Conservation (phyloP, 2,113 vertebrate genomes). For the Chaetops frenatus region DNA sequence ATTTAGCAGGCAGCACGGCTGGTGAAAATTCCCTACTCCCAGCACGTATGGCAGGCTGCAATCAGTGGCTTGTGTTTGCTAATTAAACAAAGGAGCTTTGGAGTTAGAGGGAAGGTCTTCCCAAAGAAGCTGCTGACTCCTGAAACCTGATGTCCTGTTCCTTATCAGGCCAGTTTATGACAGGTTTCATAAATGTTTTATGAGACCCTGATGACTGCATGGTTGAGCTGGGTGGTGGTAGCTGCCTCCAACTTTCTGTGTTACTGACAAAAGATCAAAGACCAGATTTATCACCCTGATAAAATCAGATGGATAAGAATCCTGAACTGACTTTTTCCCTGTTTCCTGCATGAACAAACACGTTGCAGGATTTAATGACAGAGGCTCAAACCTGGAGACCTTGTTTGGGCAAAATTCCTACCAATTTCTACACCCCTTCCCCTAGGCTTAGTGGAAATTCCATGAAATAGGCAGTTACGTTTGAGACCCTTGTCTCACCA, state of each 20-base stretch:
- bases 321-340: conserved; percentile 56
- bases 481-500: neutral
- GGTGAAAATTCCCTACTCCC: conserved; percentile 61
- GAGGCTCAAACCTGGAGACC: neutral
- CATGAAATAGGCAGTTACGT: neutral
- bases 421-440: neutral
- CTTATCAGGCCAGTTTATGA: conserved; percentile 77
- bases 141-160: conserved; percentile 64
- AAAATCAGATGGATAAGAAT: conserved; percentile 70
- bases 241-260: conserved; percentile 69
- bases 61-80: conserved; percentile 67
- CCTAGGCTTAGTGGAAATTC: neutral
- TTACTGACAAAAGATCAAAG: conserved; percentile 81
- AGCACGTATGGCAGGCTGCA: conserved; percentile 66
- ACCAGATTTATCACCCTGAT: conserved; percentile 77
- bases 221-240: conserved; percentile 66
- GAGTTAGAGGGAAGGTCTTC: conserved; percentile 65
- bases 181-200: conserved; percentile 80
- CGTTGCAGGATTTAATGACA: neutral
- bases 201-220: conserved; percentile 61
- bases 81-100: conserved; percentile 72
- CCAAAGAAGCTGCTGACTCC: conserved; percentile 76
- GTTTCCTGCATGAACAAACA: conserved; percentile 24
- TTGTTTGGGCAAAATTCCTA: neutral
- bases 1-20: conserved; percentile 44